These are phyloP conservation scores for Sycophila sp. DNA, from an alignment of 1,140 invertebrate genomes.

Conservation along the genomic window DNA sequence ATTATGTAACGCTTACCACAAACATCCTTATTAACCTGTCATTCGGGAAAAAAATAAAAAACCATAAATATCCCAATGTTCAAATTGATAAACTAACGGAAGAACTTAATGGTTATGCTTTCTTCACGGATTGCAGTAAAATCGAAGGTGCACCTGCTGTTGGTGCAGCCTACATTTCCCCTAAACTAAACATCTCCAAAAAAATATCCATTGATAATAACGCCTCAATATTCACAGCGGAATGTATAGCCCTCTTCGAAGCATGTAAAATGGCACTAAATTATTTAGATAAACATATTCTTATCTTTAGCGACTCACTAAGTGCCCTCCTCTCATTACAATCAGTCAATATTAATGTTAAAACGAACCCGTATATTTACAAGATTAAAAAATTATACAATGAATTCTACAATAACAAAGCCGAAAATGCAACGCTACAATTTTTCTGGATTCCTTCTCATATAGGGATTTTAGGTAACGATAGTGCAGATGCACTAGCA, in stretches of 20 bases:
- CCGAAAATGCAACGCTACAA: not conserved
- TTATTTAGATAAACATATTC: not conserved
- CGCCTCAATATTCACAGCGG: no score
- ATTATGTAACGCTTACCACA: not conserved
- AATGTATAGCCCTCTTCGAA: no score
- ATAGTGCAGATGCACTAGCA: no score
- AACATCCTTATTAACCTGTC: not conserved
- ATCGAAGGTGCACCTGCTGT: no score
- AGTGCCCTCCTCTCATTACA: not conserved
- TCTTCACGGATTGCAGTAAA: conserved; percentile 9
- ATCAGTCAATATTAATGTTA: not conserved
- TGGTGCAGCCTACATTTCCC: no score
- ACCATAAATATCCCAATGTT: no score
- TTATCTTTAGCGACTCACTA: conserved; percentile 1
- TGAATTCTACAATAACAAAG: not conserved
- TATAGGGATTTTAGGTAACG: not conserved
- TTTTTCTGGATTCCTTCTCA: no score
- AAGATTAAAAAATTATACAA: not conserved
- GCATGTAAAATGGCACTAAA: not conserved
- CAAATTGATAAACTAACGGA: no score
- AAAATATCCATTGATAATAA: no score
- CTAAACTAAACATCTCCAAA: no score
- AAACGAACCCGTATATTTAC: not conserved
- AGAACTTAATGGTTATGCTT: not conserved
- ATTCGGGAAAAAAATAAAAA: not conserved